These are phyloP conservation scores for Oasisia sp. DNA, from an alignment of 2,888 invertebrate genomes.

Conservation along the genomic window DNA sequence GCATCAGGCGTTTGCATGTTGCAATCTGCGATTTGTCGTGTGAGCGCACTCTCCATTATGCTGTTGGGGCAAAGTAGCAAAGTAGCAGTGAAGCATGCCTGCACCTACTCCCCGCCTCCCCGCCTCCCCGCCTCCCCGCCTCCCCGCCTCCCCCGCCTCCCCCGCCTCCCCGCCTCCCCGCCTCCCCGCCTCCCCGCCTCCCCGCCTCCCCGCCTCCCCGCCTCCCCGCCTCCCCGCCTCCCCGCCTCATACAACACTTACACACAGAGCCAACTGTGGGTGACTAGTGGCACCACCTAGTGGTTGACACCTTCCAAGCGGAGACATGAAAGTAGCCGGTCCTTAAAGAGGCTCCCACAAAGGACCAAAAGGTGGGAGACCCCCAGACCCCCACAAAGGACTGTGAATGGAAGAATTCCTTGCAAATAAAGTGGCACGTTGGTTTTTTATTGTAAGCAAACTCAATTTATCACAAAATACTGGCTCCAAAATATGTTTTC, in stretches of 20 bases:
- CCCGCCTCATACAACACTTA: neutral
- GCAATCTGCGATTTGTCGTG: neutral
- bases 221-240: neutral
- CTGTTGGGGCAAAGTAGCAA: conserved; percentile 4
- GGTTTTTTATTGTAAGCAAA: no score
- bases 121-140: neutral
- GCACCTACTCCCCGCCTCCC: neutral
- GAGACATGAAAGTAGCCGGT: no score
- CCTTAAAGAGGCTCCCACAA: no score
- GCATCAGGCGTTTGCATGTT: neutral
- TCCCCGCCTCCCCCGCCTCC: neutral
- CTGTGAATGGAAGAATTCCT: no score
- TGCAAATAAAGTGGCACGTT: no score
- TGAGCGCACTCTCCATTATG: neutral
- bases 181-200: neutral
- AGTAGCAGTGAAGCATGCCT: neutral
- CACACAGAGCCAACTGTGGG: neutral
- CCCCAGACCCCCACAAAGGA: no score
- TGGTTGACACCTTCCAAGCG: neutral
- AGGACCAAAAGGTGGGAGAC: no score
- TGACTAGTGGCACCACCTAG: neutral
- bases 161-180: neutral
- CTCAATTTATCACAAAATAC: no score
- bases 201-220: no score
- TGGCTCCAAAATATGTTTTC: no score